These are phyloP conservation scores for Arctocebus calabarensis DNA, from an alignment of 2,797 vertebrate genomes.

Conservation along the genomic window DNA sequence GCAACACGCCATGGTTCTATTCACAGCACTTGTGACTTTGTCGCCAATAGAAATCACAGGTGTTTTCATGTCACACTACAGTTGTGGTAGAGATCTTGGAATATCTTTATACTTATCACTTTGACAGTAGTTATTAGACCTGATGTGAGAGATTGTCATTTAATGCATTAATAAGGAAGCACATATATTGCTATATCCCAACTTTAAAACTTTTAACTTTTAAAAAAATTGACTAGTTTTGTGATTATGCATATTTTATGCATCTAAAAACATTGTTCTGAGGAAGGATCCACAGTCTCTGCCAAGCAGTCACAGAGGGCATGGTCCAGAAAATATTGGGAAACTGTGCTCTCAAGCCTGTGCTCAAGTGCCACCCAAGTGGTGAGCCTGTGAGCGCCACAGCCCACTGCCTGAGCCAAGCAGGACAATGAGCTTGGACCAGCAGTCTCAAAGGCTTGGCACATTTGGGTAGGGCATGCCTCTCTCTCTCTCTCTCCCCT, in stretches of 20 bases:
- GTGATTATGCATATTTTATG: neutral
- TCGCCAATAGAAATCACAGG: neutral
- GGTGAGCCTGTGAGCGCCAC: fast-evolving
- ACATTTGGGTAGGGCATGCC: fast-evolving
- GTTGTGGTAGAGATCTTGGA: neutral
- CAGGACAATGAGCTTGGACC: too few species aligned
- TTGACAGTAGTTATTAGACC: neutral
- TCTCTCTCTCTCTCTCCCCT: neutral
- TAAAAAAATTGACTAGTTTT: neutral
- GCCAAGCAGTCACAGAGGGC: neutral
- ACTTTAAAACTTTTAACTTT: neutral
- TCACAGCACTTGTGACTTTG: neutral
- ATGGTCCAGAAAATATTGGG: neutral
- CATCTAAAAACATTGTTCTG: neutral
- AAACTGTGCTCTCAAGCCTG: fast-evolving
- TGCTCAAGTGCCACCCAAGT: neutral
- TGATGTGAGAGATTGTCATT: neutral
- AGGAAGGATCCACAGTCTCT: neutral
- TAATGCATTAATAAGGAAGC: neutral
- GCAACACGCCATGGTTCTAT: fast-evolving
- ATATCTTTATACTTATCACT: too few species aligned
- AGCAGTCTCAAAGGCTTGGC: neutral
- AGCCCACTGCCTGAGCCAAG: fast-evolving
- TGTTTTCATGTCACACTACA: neutral
- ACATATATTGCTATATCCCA: neutral